phyloP scores from a whole-genome alignment of 2,797 vertebrate genomes.

The Agapornis canus region DNA sequence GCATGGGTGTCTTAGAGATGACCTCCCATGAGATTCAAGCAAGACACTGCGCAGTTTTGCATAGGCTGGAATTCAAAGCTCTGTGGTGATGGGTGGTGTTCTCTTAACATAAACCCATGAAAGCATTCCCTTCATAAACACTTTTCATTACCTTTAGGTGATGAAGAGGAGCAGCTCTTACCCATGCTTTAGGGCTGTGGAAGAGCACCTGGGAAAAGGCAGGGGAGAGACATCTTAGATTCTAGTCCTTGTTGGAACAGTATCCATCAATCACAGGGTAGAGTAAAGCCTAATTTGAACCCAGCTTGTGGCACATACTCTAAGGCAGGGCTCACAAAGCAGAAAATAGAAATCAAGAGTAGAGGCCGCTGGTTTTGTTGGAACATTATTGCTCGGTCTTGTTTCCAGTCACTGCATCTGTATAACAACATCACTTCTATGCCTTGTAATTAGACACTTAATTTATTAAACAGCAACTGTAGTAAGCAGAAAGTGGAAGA shows the following conservation, averaged over 20 bases:
- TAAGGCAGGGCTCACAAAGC: background rate
- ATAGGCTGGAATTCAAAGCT: background rate
- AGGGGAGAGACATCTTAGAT: background rate
- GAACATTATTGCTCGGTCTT: conserved; percentile 29
- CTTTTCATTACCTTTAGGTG: background rate
- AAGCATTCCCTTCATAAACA: background rate
- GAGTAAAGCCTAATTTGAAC: background rate
- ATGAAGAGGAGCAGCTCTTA: background rate
- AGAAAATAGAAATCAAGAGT: conserved; percentile 42
- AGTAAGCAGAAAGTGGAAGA: conserved; percentile 39
- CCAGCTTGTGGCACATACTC: background rate
- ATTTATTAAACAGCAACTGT: conserved; percentile 56
- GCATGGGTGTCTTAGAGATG: background rate
- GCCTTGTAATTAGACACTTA: conserved; percentile 63
- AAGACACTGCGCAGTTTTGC: background rate
- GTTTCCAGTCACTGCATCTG: conserved; percentile 61
- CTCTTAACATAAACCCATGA: background rate
- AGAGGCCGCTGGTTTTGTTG: conserved; percentile 41
- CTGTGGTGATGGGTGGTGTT: background rate
- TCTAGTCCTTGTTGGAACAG: background rate
- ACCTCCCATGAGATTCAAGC: background rate
- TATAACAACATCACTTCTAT: conserved; percentile 59
- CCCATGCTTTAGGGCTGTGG: background rate
- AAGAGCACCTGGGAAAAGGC: background rate
- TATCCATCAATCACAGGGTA: background rate